These are phyloP conservation scores for Columbina picui DNA, from an alignment of 2,113 vertebrate genomes.

Conservation along the genomic window DNA sequence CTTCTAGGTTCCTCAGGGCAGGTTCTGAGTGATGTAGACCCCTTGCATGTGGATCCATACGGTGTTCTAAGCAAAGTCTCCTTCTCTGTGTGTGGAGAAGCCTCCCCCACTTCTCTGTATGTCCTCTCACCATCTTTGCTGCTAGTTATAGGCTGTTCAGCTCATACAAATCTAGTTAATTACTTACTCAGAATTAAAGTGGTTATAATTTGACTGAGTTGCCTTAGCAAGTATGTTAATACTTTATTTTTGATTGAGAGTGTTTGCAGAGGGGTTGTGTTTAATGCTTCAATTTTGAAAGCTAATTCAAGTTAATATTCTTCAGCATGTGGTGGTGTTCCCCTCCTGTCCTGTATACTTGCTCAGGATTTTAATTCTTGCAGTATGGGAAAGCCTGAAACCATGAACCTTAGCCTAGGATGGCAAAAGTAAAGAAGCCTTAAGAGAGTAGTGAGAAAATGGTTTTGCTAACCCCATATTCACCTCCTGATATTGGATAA, in stretches of 20 bases:
- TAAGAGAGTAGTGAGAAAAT: conserved; percentile 35
- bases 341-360: background rate
- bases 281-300: conserved; percentile 21
- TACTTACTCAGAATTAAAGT: background rate
- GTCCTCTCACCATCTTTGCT: background rate
- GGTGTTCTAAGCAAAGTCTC: fast-evolving
- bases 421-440: conserved; percentile 1
- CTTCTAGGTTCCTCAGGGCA: background rate
- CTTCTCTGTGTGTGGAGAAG: fast-evolving
- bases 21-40: background rate
- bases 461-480: conserved; percentile 48
- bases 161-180: background rate
- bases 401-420: background rate
- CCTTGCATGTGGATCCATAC: background rate
- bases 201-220: background rate
- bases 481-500: conserved; percentile 18
- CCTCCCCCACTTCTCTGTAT: background rate
- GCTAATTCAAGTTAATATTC: background rate
- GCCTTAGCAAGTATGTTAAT: background rate
- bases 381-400: background rate
- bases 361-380: conserved; percentile 2
- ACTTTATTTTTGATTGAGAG: background rate
- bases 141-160: background rate
- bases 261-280: background rate
- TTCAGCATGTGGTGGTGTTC: background rate